These are phyloP conservation scores for Trypoxylon attenuatum DNA, from an alignment of 2,888 invertebrate species.

Conservation along the genomic window DNA sequence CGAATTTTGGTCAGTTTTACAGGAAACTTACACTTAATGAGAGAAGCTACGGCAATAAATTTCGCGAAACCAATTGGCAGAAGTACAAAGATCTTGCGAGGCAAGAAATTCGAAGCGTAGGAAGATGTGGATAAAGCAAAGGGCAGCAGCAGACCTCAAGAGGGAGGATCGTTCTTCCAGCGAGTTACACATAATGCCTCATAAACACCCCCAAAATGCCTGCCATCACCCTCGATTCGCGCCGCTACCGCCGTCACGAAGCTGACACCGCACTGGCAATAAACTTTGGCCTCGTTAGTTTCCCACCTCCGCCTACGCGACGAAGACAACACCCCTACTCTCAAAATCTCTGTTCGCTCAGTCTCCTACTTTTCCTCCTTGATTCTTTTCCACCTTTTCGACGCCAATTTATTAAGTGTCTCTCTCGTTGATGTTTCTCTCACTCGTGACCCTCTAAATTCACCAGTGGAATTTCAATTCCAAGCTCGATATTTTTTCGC, in stretches of 20 bases:
- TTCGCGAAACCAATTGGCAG: not conserved
- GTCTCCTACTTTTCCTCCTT: not conserved
- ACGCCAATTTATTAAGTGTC: not conserved
- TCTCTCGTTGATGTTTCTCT: too few species aligned
- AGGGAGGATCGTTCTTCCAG: constrained; percentile 71
- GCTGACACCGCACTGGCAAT: constrained; percentile 66
- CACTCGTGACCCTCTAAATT: too few species aligned
- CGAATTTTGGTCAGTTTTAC: too few species aligned
- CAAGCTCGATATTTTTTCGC: too few species aligned
- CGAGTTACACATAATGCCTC: constrained; percentile 74
- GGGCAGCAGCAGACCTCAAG: constrained; percentile 58
- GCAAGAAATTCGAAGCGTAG: constrained; percentile 32
- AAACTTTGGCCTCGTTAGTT: constrained; percentile 68
- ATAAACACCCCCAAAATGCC: constrained; percentile 74
- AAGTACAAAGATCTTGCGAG: constrained; percentile 8
- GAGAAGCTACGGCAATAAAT: not conserved
- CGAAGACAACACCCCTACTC: constrained; percentile 8
- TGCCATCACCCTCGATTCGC: constrained; percentile 65
- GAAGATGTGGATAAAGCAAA: constrained; percentile 59
- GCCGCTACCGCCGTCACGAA: constrained; percentile 56
- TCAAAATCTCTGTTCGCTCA: constrained; percentile 11
- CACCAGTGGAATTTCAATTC: too few species aligned
- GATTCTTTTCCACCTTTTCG: not conserved
- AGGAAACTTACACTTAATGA: not conserved
- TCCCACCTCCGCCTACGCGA: constrained; percentile 8